These are phyloP conservation scores for Myrmecophaga tridactyla DNA, from an alignment of 2,113 vertebrate species.

Conservation along the genomic window DNA sequence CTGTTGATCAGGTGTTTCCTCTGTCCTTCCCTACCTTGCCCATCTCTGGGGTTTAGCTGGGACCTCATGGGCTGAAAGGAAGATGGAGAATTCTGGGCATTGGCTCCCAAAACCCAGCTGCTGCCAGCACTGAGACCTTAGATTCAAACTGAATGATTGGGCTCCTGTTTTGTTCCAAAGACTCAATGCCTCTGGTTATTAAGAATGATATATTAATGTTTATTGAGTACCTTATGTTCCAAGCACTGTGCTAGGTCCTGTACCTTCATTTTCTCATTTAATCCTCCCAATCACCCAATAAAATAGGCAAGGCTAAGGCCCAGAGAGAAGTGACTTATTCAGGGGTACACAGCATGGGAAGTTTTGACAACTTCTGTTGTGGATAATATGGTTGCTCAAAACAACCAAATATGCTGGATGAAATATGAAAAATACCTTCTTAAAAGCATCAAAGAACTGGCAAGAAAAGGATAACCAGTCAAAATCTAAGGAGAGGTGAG, in stretches of 20 bases:
- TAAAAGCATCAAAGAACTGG: background rate
- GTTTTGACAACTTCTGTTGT: constrained; percentile 23
- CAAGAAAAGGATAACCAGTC: constrained; percentile 1
- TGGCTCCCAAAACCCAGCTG: background rate
- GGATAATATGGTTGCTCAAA: background rate
- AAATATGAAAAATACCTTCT: constrained; percentile 20
- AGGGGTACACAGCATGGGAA: constrained; percentile 4
- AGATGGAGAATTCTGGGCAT: background rate
- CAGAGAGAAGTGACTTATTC: background rate
- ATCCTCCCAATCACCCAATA: background rate
- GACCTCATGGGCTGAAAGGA: background rate
- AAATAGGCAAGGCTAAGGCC: background rate
- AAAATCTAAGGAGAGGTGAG: background rate
- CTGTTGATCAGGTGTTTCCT: background rate
- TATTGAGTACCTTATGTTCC: background rate
- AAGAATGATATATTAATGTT: background rate
- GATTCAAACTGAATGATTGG: background rate
- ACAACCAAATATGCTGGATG: background rate
- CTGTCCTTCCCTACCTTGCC: background rate
- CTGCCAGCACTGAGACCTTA: background rate
- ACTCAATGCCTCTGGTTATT: background rate
- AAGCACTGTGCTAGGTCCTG: background rate
- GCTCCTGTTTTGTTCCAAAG: background rate
- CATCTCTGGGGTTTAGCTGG: background rate
- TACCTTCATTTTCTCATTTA: constrained; percentile 26